Conservation (phyloP, 30 jellyfish, hydroid and myxozoan species). For the Hydractinia echinata region DNA sequence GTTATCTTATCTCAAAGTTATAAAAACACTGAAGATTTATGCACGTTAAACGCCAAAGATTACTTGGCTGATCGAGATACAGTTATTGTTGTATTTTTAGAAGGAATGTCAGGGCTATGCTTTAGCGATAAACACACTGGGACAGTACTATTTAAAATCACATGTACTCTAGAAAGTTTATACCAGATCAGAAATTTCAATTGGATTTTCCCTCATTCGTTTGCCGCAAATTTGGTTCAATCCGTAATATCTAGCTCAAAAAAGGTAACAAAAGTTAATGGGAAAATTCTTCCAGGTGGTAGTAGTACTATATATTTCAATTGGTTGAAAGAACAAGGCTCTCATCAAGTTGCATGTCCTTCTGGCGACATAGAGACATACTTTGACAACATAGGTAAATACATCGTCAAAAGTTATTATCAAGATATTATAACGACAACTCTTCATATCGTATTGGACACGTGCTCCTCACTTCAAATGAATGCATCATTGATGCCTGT, state of each 20-base stretch:
- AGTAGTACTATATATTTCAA: conserved; percentile 5
- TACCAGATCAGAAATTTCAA: conserved; percentile 6
- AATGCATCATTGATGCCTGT: background rate
- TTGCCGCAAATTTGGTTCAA: conserved; percentile 15
- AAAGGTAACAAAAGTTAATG: background rate
- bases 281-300: conserved; percentile 7
- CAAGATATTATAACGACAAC: background rate
- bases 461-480: background rate
- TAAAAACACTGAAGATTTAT: no score
- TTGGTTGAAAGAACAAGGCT: conserved; percentile 7
- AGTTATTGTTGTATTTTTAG: no score
- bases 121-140: no score
- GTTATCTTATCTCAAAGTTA: no score
- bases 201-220: background rate
- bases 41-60: no score
- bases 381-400: conserved; percentile 20
- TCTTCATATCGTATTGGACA: background rate
- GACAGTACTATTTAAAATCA: background rate
- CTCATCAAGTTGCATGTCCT: background rate
- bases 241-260: conserved; percentile 13
- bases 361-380: background rate
- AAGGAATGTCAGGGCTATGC: no score
- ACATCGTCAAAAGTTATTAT: background rate
- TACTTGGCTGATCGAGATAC: no score
- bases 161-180: conserved; percentile 12